These are phyloP conservation scores for Lucinisca nassula DNA, from an alignment of 2,888 invertebrate species.

Conservation along the genomic window DNA sequence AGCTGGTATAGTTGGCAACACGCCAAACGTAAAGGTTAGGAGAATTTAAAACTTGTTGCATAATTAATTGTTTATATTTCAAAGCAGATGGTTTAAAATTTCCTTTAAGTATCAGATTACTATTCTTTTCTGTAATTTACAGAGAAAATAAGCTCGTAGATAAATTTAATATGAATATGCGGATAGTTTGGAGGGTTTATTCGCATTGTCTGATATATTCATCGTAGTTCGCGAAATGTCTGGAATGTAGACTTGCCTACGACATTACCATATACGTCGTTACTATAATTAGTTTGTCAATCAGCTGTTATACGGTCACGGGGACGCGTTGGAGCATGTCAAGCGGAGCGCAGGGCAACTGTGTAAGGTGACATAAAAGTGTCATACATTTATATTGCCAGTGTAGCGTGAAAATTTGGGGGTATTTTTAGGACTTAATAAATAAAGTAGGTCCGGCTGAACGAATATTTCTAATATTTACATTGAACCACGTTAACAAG, in stretches of 20 bases:
- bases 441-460: too few species aligned
- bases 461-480: too few species aligned
- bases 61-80: not conserved
- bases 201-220: not conserved
- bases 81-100: too few species aligned
- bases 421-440: too few species aligned
- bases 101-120: too few species aligned
- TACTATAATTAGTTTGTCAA: slow-evolving; percentile 77
- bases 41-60: slow-evolving; percentile 73
- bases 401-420: too few species aligned
- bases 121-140: too few species aligned
- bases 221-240: slow-evolving; percentile 71
- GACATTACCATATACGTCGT: slow-evolving; percentile 84
- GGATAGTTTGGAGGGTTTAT: slow-evolving; percentile 27
- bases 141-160: too few species aligned
- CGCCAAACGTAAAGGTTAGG: slow-evolving; percentile 77
- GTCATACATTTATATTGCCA: not conserved
- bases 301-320: slow-evolving; percentile 64
- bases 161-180: too few species aligned
- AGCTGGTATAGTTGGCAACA: slow-evolving; percentile 78
- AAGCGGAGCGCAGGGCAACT: not conserved
- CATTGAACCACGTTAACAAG: too few species aligned
- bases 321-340: not conserved
- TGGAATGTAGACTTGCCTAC: slow-evolving; percentile 85
- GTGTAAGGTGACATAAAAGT: not conserved